Base-by-base conservation (phyloP, 1,140 invertebrate genomes). In the Zaprionus africanus region DNA sequence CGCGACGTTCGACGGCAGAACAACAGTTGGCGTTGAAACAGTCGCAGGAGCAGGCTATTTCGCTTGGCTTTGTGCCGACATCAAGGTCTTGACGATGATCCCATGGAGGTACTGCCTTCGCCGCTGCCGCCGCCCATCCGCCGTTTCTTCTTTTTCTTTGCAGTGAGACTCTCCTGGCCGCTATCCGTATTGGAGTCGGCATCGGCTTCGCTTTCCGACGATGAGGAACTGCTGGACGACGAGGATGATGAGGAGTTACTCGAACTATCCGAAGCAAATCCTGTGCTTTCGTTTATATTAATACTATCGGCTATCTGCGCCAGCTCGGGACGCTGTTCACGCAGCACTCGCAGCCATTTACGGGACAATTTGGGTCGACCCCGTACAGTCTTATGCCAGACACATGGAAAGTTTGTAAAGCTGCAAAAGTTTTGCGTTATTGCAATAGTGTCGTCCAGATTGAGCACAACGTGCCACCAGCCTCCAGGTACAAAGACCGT, bases 401-500 rank as follows among this genome's bases (percentile, higher is more conserved):
- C 98, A 31, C 99, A 95, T 7, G 98, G 98, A 93, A 99, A 99
- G 94, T 99, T 99, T 1, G 97, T 98, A 57, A 96, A 94, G 74
- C 98, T 99, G 93, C 97, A 98, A 93, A 99, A 99, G 93, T 99
- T 99, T 93, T 99, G 99, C 1, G 99, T 99, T 0, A 99, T 97
- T 41, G 99, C 99, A 60, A 99, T 96, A 1, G 99, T 99, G 69
- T 97, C 96, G 81, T 99, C 98, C 58, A 99, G 93, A 94, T 99
- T 99, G 7, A 99, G 93, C 17, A 99, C 99, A 41, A 99, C 99
- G 93, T 99, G 99, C 99, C 99, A 99, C 97, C 97, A 98, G 4
- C 98, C 98, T 24, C 97, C 98, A 24, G 99, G 99, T 51, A 99
- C 98, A 94, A 99, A 99, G 22, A 99, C 98, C 5, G 98, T 99